phyloP scores from a whole-genome alignment of 2,113 vertebrate genomes.

The Synodontis membranacea region DNA sequence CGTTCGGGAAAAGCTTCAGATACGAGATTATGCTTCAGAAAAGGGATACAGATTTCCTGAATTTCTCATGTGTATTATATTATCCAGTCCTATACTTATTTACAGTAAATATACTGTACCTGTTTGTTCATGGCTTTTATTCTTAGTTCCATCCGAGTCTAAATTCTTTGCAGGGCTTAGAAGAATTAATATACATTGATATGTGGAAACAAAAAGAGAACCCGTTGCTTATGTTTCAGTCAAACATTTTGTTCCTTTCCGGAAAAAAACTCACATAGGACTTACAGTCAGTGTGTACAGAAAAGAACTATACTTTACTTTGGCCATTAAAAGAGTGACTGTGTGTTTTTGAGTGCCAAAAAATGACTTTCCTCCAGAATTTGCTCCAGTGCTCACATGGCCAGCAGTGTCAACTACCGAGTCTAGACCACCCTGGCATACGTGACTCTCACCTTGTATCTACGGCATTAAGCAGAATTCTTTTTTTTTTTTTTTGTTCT shows the following conservation, averaged over 20 bases:
- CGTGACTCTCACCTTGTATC: slow-evolving; percentile 39
- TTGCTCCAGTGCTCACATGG: slow-evolving; percentile 36
- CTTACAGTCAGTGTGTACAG: slow-evolving; percentile 45
- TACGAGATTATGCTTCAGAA: neutral
- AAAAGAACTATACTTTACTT: slow-evolving; percentile 35
- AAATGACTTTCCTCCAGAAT: slow-evolving; percentile 39
- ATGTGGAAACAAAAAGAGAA: slow-evolving; percentile 37
- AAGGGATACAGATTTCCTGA: neutral
- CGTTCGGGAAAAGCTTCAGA: neutral
- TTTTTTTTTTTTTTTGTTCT: slow-evolving; percentile 30
- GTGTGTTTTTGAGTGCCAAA: slow-evolving; percentile 35
- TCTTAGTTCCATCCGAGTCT: slow-evolving; percentile 12
- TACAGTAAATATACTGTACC: slow-evolving; percentile 18
- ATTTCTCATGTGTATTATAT: slow-evolving; percentile 20
- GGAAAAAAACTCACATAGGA: slow-evolving; percentile 16
- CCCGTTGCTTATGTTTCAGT: slow-evolving; percentile 33
- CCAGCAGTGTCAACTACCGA: slow-evolving; percentile 26
- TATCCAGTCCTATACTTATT: slow-evolving; percentile 14
- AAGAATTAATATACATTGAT: slow-evolving; percentile 20
- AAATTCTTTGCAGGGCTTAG: slow-evolving; percentile 2
- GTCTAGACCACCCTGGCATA: slow-evolving; percentile 37
- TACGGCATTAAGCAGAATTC: slow-evolving; percentile 26
- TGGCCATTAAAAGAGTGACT: slow-evolving; percentile 25
- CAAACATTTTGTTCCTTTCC: slow-evolving; percentile 1
- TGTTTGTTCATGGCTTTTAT: slow-evolving; percentile 8